A percentile compares a stretch with the other conserved stretches of the same genome.
phyloP scores from a whole-genome alignment of 2,888 invertebrate species.

The Amphipyra berbera region DNA sequence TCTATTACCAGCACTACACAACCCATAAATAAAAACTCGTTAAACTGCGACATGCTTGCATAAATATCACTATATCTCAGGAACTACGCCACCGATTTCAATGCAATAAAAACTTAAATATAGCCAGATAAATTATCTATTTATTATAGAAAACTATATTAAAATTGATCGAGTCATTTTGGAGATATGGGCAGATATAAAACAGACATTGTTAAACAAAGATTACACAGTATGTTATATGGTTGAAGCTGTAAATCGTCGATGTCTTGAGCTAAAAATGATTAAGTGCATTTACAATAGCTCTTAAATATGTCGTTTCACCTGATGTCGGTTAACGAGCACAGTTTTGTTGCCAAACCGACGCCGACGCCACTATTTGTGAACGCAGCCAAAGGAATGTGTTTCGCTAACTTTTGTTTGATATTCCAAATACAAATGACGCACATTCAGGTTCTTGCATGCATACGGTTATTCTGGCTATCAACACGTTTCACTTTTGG shows the following conservation, averaged over 20 bases:
- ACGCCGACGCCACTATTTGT: conserved; percentile 33
- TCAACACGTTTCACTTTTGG: background rate
- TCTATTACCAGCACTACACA: background rate
- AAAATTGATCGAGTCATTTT: background rate
- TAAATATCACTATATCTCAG: background rate
- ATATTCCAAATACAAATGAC: conserved; percentile 45
- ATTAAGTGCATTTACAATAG: conserved; percentile 50
- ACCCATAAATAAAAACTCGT: background rate
- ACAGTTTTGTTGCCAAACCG: conserved; percentile 48
- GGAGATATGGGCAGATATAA: conserved; percentile 5
- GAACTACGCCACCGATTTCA: background rate
- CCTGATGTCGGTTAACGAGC: conserved; percentile 55
- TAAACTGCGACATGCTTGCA: background rate
- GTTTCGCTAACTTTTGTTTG: conserved; percentile 41
- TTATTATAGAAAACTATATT: background rate
- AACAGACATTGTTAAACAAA: conserved; percentile 1
- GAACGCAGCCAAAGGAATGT: conserved; percentile 40
- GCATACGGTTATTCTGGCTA: conserved; percentile 24
- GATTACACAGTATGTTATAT: conserved; percentile 9
- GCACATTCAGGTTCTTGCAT: conserved; percentile 26
- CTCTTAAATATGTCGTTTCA: conserved; percentile 51
- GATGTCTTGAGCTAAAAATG: conserved; percentile 40
- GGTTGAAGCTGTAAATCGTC: conserved; percentile 17
- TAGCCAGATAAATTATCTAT: background rate
- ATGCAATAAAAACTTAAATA: background rate